Conservation (phyloP, 2,888 invertebrate genomes). For the Epiblema foenella region DNA sequence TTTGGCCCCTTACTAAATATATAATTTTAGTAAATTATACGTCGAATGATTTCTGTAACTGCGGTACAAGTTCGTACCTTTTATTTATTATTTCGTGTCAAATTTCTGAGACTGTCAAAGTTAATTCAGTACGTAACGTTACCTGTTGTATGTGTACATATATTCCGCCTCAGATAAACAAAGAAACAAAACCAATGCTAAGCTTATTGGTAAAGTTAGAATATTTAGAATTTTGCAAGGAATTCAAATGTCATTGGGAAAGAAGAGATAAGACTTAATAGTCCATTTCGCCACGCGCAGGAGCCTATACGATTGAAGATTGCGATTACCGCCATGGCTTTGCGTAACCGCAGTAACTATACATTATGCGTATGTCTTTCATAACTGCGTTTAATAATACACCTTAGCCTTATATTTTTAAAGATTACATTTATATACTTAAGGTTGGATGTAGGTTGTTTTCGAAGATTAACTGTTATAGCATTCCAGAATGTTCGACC, state of each 20-base stretch:
- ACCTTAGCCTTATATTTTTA: neutral
- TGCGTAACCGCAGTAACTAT: constrained; percentile 21
- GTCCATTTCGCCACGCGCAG: constrained; percentile 28
- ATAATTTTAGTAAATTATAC: too few species aligned
- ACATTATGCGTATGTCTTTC: neutral
- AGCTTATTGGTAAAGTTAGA: neutral
- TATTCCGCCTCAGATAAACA: too few species aligned
- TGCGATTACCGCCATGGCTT: constrained; percentile 33
- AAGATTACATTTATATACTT: neutral
- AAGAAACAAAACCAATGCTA: too few species aligned
- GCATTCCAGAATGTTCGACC: constrained; percentile 30
- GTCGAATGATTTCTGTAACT: too few species aligned
- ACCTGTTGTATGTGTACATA: too few species aligned
- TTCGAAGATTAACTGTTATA: neutral
- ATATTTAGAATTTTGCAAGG: neutral
- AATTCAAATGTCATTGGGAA: constrained; percentile 19
- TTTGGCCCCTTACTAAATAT: too few species aligned
- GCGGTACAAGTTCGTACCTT: too few species aligned
- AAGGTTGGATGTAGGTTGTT: neutral
- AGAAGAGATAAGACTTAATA: constrained; percentile 25
- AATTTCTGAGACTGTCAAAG: too few species aligned
- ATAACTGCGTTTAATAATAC: neutral
- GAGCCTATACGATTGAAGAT: constrained; percentile 33
- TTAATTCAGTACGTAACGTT: too few species aligned
- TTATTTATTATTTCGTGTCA: too few species aligned